Base-by-base conservation (phyloP, 2,113 vertebrate species). In the Oophaga pumilio region DNA sequence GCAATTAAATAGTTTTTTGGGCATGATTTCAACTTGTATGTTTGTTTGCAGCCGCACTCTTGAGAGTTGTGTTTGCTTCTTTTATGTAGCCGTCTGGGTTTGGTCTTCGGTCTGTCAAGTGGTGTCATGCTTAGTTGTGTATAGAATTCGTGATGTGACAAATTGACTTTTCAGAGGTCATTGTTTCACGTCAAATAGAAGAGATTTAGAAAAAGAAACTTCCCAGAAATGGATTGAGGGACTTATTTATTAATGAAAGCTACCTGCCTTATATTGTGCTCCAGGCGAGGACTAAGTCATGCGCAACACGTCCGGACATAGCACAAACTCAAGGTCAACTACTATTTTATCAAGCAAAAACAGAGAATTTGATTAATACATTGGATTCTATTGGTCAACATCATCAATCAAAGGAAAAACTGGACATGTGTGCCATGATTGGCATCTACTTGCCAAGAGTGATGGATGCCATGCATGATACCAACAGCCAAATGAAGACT, bases 1-100 rank as follows among this genome's bases (percentile, higher is more conserved):
- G 85, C 85, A 71, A 87, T 81, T 87, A 81, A 79, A 80, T 56
- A 49, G 18, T 76, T 85, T 43, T 43, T 87, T 56, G 85, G 85
- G 76, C 85, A 49, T 1, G 64, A 49, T 53, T 80, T 78, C 59
- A 79, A 13, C 76, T 24, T 0, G 17, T n/a, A 8, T 86, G 76
- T 86, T 86, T 86, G 85, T 86, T 79, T 76, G 59, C 76, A 33
- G 62, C 1, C 60, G 24, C 60, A 64, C 74, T 78, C 76, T 68
- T 10, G 73, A 79, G 85, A 62, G 33, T 86, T 78, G 74, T 86
- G 62, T 86, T 86, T 78, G 76, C 60, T 52, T 18, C 77, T 73
- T 85, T 78, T 68, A 17, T 74, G 57, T n/a, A 50, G n/a, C 49
- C 17, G 50, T 20, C 52, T 53, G 15, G 18, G 43, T 26, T 68